Percentiles rank a stretch among this genome's conserved stretches.
Evolutionary conservation across 2,888 invertebrate species (phyloP).

Genomic region (Candidula unifasciata): DNA sequence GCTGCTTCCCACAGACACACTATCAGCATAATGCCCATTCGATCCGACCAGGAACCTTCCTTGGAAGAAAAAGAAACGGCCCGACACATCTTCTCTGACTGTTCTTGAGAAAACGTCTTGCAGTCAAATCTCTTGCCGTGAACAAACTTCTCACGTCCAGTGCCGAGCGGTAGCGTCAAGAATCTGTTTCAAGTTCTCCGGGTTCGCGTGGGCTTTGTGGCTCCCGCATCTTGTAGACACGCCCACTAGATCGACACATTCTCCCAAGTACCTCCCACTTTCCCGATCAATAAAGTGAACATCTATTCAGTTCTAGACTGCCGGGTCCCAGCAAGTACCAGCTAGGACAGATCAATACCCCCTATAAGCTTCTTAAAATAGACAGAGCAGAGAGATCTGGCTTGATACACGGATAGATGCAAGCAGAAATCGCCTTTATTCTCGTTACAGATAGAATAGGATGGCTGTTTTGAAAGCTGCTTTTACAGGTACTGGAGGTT

Average conservation of each 20-base stretch:
- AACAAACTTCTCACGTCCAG: neutral
- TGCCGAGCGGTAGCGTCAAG: neutral
- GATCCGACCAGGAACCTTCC: no score
- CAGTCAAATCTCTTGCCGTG: neutral
- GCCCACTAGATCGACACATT: constrained; percentile 20
- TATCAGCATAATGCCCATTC: no score
- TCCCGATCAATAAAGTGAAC: constrained; percentile 6
- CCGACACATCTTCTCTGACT: neutral
- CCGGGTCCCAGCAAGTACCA: no score
- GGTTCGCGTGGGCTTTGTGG: neutral
- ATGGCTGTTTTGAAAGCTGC: no score
- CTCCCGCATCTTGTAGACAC: constrained; percentile 1
- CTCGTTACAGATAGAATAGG: no score
- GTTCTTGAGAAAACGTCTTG: neutral
- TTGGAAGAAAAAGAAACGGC: neutral
- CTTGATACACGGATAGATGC: neutral
- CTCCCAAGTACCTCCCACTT: neutral
- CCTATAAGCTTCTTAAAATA: neutral
- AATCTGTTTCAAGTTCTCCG: neutral
- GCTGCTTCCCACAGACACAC: no score
- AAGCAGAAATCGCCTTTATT: constrained; percentile 42
- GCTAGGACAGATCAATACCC: neutral
- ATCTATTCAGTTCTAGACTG: neutral
- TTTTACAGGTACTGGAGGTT: no score
- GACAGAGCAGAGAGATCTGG: neutral